Evolutionary conservation across 1,140 invertebrate species (phyloP), one percentile per base, ranked within the genome.

Genomic region (Steinernema feltiae): DNA sequence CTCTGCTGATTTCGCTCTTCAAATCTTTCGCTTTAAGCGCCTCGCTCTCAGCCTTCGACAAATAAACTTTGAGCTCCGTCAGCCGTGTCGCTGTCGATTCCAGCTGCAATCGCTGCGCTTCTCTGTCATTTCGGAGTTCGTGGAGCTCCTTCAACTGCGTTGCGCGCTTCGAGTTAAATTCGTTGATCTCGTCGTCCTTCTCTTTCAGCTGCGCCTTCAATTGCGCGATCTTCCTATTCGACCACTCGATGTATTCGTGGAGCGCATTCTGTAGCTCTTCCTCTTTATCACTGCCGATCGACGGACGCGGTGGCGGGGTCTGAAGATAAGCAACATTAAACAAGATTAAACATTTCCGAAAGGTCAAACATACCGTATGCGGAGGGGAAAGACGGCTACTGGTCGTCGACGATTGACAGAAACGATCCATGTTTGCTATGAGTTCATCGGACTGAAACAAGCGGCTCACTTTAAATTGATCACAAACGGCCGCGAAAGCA

Each of bases 1-100:
- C 53, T 12, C 53, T 7, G 53, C 53, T 63, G 53, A 63, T 63
- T 21, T 63, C 53, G 24, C 53, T 63, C 53, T 63, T 63, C 53
- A 63, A 27, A 63, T 63, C 53, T 27, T 27, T 63, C 15, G 53
- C 53, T 27, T 21, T 12, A 3, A n/a, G 53, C 53, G 24, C 12
- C 2, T 63, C 53, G 24, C 24, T 27, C 3, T 63, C 53, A 3
- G 53, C 53, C 53, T 63, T 63, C 53, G 15, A n/a, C 15, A 63
- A 21, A 3, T 63, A 21, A 7, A 63, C 53, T 63, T 27, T 15
- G 3, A 63, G 53, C 53, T 63, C 53, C 3, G 53, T 17, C 2
- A 17, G 7, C 24, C 24, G 15, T 3, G 53, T 63, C 24, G 7
- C 3, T 21, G 3, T 15, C 12, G 53, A 63, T 3, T 63, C 53